Percentiles rank a stretch among this genome's conserved stretches.
Conservation (phyloP, 2,113 vertebrate genomes). For the Equus przewalskii region DNA sequence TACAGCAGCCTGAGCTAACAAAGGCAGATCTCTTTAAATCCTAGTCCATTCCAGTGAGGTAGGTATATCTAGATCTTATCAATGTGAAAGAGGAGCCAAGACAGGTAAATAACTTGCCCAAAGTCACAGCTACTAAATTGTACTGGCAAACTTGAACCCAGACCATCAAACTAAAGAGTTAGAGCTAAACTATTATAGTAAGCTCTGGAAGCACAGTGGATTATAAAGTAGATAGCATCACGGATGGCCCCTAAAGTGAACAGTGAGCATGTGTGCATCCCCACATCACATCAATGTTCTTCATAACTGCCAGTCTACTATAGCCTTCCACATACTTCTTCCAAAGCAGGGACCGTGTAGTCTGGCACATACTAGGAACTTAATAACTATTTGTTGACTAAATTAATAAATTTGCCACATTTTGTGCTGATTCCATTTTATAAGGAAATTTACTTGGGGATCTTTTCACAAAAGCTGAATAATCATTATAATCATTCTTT, state of each 20-base stretch:
- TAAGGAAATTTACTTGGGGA: background rate
- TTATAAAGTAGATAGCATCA: too few species aligned
- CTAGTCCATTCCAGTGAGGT: background rate
- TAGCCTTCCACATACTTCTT: background rate
- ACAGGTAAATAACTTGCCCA: background rate
- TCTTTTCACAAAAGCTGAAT: background rate
- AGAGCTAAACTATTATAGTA: background rate
- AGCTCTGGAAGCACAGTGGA: background rate
- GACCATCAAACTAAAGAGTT: background rate
- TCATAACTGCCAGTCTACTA: background rate
- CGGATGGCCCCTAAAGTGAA: too few species aligned
- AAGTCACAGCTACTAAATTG: background rate
- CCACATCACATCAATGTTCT: background rate
- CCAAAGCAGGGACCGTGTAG: background rate
- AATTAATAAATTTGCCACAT: background rate
- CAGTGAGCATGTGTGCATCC: background rate
- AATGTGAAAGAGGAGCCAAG: background rate
- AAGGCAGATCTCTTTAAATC: background rate
- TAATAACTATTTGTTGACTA: background rate
- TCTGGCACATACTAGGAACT: background rate
- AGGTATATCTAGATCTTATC: background rate
- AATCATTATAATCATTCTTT: background rate
- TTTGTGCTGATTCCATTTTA: background rate
- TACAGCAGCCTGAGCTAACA: background rate
- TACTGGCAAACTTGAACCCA: background rate